These are phyloP conservation scores for Prochilodus magdalenae DNA, from an alignment of 2,113 vertebrate species.

Conservation along the genomic window DNA sequence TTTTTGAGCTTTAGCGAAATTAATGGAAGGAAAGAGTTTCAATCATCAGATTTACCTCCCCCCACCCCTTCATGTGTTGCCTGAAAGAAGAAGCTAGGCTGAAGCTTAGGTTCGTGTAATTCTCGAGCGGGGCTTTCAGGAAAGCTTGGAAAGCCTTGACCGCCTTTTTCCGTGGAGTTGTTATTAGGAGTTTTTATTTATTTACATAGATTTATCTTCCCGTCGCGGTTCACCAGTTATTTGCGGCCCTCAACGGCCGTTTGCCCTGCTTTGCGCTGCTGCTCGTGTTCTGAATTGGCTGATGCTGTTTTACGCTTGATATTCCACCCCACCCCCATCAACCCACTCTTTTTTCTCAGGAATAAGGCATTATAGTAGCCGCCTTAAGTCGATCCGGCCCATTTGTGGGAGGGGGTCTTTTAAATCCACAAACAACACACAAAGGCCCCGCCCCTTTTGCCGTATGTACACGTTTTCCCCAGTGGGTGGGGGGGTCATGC, in stretches of 20 bases:
- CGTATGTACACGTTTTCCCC: constrained; percentile 50
- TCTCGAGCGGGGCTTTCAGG: too few species aligned
- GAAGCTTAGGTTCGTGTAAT: too few species aligned
- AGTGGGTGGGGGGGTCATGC: constrained; percentile 60
- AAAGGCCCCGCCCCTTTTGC: constrained; percentile 3
- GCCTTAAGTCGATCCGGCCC: constrained; percentile 55
- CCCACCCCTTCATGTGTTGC: too few species aligned
- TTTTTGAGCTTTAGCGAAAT: too few species aligned
- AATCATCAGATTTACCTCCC: too few species aligned
- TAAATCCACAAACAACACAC: constrained; percentile 64
- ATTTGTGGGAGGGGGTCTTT: constrained; percentile 62
- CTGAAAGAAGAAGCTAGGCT: too few species aligned
- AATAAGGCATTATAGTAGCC: constrained; percentile 3
- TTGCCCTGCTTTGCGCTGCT: too few species aligned
- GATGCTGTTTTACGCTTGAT: constrained; percentile 11
- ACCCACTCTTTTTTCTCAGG: too few species aligned
- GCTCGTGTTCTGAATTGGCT: constrained; percentile 17
- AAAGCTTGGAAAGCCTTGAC: too few species aligned
- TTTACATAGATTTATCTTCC: not conserved
- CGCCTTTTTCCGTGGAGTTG: too few species aligned
- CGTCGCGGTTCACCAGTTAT: not conserved
- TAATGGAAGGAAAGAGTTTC: too few species aligned
- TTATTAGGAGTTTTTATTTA: too few species aligned
- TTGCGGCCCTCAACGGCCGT: not conserved
- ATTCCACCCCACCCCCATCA: not conserved